Percentiles rank a stretch among this genome's conserved stretches.
phyloP scores from a whole-genome alignment of 2,888 invertebrate species.

The Dastarcus helophoroides region DNA sequence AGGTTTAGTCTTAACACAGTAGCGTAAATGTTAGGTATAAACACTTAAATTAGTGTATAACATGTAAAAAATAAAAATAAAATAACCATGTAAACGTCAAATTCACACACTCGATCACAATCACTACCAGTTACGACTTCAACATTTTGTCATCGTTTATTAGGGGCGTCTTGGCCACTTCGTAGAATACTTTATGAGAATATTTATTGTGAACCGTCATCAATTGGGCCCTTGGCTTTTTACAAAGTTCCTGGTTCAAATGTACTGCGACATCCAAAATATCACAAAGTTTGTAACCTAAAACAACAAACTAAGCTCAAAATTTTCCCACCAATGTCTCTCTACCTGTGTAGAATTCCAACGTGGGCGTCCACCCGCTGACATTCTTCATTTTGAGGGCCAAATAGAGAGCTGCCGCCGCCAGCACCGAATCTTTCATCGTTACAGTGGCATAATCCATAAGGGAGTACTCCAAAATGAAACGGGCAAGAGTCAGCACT shows the following conservation, averaged over 20 bases:
- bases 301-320: conserved; percentile 16
- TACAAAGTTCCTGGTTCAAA: conserved; percentile 66
- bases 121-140: too few species aligned
- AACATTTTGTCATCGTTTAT: conserved; percentile 34
- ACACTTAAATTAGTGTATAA: conserved; percentile 10
- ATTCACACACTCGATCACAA: too few species aligned
- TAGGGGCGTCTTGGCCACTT: conserved; percentile 76
- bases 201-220: conserved; percentile 88
- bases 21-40: too few species aligned
- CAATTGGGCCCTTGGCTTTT: conserved; percentile 65
- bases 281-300: conserved; percentile 66
- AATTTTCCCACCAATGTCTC: neutral
- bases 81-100: conserved; percentile 6
- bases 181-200: conserved; percentile 86
- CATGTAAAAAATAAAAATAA: too few species aligned
- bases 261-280: conserved; percentile 58
- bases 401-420: conserved; percentile 76
- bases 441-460: conserved; percentile 79
- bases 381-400: conserved; percentile 78
- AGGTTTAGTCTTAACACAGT: too few species aligned
- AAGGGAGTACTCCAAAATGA: conserved; percentile 83
- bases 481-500: conserved; percentile 85
- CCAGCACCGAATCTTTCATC: conserved; percentile 79
- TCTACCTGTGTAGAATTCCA: conserved; percentile 65
- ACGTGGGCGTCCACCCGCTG: conserved; percentile 60